Conservation (phyloP, 2,797 vertebrate genomes). For the Galagoides demidoff region DNA sequence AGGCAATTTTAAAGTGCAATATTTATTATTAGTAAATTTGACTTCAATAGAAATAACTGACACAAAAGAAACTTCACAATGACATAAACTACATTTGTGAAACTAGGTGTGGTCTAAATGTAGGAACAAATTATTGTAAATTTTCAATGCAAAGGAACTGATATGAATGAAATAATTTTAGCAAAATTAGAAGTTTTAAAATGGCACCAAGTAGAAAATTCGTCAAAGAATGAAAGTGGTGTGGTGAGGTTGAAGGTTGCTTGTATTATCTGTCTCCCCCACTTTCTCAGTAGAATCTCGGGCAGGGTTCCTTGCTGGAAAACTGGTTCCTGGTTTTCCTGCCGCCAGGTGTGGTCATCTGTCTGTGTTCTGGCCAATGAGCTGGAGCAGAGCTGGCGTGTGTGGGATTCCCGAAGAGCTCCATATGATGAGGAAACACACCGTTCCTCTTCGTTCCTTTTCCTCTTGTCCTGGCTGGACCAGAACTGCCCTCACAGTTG, state of each 20-base stretch:
- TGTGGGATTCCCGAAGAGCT: neutral
- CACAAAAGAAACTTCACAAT: neutral
- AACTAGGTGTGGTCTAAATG: neutral
- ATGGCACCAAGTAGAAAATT: neutral
- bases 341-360: neutral
- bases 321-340: neutral
- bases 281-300: neutral
- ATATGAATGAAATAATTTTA: neutral
- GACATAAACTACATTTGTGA: neutral
- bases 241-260: no score
- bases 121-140: neutral
- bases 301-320: neutral
- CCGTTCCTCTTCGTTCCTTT: neutral
- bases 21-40: neutral
- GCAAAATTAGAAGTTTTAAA: neutral
- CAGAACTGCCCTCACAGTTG: no score
- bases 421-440: neutral
- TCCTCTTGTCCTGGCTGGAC: neutral
- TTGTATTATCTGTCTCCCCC: neutral
- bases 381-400: neutral
- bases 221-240: neutral
- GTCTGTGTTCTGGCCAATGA: neutral
- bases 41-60: neutral
- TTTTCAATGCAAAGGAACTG: neutral
- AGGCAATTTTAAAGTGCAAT: neutral